These are phyloP conservation scores for Mastacembelus armatus DNA, from an alignment of 2,797 vertebrate genomes.

Conservation along the genomic window DNA sequence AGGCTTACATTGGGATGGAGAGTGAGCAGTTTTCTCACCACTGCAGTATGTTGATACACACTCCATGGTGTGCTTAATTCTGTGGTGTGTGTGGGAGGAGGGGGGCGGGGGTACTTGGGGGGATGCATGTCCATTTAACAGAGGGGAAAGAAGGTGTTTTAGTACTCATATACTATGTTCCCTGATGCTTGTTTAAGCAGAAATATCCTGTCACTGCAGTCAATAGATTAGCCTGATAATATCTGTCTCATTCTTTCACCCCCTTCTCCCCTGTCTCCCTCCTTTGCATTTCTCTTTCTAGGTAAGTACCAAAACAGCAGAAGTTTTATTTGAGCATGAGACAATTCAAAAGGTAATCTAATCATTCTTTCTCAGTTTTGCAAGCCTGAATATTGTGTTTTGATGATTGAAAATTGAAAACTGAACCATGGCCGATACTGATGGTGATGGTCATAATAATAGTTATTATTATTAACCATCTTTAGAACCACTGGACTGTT, in stretches of 20 bases:
- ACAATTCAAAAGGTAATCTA: conserved; percentile 64
- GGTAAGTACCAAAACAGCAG: conserved; percentile 72
- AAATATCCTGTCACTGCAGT: conserved; percentile 58
- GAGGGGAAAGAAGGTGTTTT: background rate
- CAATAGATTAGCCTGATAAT: conserved; percentile 68
- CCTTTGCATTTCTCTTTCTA: conserved; percentile 55
- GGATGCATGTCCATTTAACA: conserved; percentile 14
- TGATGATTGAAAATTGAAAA: background rate
- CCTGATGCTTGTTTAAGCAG: conserved; percentile 51
- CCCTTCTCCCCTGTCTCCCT: conserved; percentile 2
- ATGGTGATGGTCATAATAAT: too few species aligned
- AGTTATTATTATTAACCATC: too few species aligned
- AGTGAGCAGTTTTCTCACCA: conserved; percentile 54
- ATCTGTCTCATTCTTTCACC: too few species aligned
- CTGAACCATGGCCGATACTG: too few species aligned
- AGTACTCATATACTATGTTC: conserved; percentile 35
- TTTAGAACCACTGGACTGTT: background rate
- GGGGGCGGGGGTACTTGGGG: background rate
- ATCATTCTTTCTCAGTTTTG: conserved; percentile 9
- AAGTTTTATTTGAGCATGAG: conserved; percentile 53
- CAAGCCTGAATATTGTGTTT: background rate
- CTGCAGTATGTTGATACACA: conserved; percentile 65
- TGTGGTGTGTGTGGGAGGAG: background rate
- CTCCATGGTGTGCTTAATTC: conserved; percentile 8
- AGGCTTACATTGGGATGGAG: conserved; percentile 38